Evolutionary conservation across 2,888 invertebrate species (phyloP).

Genomic region (Agrilus biguttatus): DNA sequence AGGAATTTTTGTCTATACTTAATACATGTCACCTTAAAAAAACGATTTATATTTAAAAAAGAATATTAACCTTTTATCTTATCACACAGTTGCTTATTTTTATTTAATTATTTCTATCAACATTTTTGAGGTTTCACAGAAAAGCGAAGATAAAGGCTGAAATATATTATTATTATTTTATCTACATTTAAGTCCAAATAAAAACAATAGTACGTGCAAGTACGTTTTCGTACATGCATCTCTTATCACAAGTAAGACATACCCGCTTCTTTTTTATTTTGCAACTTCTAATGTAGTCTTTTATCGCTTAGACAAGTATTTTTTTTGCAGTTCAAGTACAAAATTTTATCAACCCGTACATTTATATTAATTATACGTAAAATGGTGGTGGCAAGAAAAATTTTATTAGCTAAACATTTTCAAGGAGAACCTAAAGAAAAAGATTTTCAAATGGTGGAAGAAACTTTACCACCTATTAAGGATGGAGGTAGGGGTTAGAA

Average conservation of each 20-base stretch:
- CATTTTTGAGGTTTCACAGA: no score
- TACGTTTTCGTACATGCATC: not conserved
- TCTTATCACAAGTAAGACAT: not conserved
- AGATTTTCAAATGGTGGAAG: constrained; percentile 50
- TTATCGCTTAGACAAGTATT: not conserved
- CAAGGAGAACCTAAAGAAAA: constrained; percentile 45
- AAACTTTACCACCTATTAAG: constrained; percentile 44
- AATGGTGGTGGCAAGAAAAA: constrained; percentile 45
- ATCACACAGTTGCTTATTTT: no score
- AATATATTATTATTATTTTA: no score
- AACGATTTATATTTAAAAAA: no score
- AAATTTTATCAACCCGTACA: not conserved
- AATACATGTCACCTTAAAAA: no score
- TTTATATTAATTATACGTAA: not conserved
- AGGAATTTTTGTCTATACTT: no score
- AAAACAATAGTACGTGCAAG: no score
- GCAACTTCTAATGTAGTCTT: not conserved
- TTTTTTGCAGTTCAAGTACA: not conserved
- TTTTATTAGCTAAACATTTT: constrained; percentile 46
- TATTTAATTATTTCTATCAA: no score
- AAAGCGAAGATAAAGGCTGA: no score
- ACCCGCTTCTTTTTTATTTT: not conserved
- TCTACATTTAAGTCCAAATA: no score
- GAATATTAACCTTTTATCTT: no score
- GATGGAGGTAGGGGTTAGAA: constrained; percentile 41